phyloP scores from a whole-genome alignment of 2,797 vertebrate species.

The Ptychobarbus kaznakovi region DNA sequence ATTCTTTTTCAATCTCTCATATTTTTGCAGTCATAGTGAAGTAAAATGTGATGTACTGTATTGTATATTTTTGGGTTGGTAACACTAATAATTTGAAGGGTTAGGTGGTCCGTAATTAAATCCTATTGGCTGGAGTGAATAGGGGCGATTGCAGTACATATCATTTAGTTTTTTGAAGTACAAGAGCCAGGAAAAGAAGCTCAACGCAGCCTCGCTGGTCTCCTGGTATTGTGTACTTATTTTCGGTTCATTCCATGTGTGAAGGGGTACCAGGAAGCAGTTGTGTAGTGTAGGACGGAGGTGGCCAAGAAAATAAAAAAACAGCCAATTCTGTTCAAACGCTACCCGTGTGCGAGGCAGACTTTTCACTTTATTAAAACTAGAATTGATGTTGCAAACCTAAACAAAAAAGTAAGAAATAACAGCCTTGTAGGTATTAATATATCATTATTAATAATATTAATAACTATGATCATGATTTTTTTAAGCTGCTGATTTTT shows the following conservation, averaged over 20 bases:
- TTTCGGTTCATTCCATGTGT: slow-evolving; percentile 84
- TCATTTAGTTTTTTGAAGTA: slow-evolving; percentile 62
- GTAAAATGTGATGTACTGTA: slow-evolving; percentile 86
- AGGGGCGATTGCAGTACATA: slow-evolving; percentile 67
- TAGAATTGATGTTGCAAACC: slow-evolving; percentile 78
- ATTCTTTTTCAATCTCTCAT: slow-evolving; percentile 70
- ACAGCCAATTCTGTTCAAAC: slow-evolving; percentile 60
- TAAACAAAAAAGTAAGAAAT: slow-evolving; percentile 72
- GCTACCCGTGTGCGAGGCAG: slow-evolving; percentile 64
- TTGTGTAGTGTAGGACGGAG: slow-evolving; percentile 68
- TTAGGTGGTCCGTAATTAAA: slow-evolving; percentile 53
- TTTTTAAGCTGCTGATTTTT: slow-evolving; percentile 67
- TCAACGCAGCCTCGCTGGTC: slow-evolving; percentile 67
- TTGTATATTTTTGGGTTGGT: slow-evolving; percentile 82
- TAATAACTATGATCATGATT: slow-evolving; percentile 67
- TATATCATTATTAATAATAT: slow-evolving; percentile 80
- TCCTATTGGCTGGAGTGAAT: slow-evolving; percentile 41
- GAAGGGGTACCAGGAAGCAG: slow-evolving; percentile 67
- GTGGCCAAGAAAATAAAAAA: slow-evolving; percentile 37
- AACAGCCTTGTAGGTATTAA: slow-evolving; percentile 84
- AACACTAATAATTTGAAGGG: slow-evolving; percentile 69
- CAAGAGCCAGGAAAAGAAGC: slow-evolving; percentile 65
- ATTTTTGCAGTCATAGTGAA: slow-evolving; percentile 83
- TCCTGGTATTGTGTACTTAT: slow-evolving; percentile 74
- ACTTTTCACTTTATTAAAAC: slow-evolving; percentile 75